Percentiles rank a stretch among this genome's conserved stretches.
These are phyloP conservation scores for Muscicapa striata DNA, from an alignment of 2,797 vertebrate genomes.

Conservation along the genomic window DNA sequence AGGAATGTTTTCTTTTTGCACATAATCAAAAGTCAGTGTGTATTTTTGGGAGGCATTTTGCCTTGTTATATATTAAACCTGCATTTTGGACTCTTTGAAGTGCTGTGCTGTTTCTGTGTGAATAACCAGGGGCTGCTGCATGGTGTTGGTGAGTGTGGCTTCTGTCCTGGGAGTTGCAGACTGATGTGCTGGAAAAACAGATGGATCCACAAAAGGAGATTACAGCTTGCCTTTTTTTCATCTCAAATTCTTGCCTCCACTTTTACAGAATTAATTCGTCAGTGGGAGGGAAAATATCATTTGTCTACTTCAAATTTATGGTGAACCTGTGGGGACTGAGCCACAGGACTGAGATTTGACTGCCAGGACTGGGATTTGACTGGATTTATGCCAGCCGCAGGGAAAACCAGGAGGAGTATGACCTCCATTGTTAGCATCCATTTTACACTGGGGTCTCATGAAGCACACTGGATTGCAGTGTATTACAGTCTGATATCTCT, in stretches of 20 bases:
- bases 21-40: neutral
- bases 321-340: neutral
- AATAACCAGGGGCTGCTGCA: neutral
- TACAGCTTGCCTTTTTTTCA: neutral
- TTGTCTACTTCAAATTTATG: neutral
- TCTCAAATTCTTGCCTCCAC: neutral
- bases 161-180: neutral
- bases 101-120: neutral
- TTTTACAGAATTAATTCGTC: neutral
- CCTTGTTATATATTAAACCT: neutral
- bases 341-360: no score
- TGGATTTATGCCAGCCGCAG: neutral
- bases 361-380: neutral
- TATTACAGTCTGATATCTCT: neutral
- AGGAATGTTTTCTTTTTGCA: neutral
- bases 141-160: neutral
- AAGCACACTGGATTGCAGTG: neutral
- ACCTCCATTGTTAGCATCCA: neutral
- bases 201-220: neutral
- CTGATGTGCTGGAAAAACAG: neutral
- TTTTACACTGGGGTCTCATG: neutral
- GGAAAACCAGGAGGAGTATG: neutral
- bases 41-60: neutral
- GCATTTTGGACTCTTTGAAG: neutral
- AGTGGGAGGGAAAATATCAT: fast-evolving